Conservation (phyloP, 2,113 vertebrate species). For the Taurulus bubalis region DNA sequence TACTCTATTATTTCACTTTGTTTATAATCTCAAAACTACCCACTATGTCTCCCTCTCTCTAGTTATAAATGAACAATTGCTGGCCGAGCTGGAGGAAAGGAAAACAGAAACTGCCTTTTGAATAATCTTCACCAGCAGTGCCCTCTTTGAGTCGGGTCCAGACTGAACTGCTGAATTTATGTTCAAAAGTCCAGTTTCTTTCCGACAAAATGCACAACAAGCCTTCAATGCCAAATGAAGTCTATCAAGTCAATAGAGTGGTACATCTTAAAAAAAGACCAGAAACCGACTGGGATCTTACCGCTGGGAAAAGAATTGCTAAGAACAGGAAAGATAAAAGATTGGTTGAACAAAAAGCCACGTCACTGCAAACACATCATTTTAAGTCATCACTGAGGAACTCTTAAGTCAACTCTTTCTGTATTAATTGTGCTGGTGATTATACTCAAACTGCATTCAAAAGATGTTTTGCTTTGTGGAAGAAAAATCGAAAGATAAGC, state of each 20-base stretch:
- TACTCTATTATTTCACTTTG: constrained; percentile 11
- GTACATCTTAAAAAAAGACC: constrained; percentile 14
- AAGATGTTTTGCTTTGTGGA: background rate
- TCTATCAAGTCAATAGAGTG: background rate
- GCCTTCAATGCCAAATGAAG: background rate
- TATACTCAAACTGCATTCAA: constrained; percentile 10
- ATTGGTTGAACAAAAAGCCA: constrained; percentile 9
- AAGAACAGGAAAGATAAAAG: background rate
- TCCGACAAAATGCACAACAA: constrained; percentile 18
- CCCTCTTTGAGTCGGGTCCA: constrained; percentile 14
- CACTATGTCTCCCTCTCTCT: background rate
- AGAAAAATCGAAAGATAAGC: constrained; percentile 25
- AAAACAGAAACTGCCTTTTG: constrained; percentile 54
- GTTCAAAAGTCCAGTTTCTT: background rate
- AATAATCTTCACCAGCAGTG: constrained; percentile 36
- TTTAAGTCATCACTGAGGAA: constrained; percentile 18
- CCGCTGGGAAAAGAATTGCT: background rate
- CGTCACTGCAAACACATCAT: constrained; percentile 2
- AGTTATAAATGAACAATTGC: constrained; percentile 47
- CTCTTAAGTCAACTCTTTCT: background rate
- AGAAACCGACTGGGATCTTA: background rate
- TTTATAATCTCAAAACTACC: background rate
- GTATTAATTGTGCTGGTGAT: background rate
- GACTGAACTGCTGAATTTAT: background rate
- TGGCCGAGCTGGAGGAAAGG: constrained; percentile 54